Evolutionary conservation across 2,797 vertebrate species (phyloP).

Genomic region (Mycteria americana): DNA sequence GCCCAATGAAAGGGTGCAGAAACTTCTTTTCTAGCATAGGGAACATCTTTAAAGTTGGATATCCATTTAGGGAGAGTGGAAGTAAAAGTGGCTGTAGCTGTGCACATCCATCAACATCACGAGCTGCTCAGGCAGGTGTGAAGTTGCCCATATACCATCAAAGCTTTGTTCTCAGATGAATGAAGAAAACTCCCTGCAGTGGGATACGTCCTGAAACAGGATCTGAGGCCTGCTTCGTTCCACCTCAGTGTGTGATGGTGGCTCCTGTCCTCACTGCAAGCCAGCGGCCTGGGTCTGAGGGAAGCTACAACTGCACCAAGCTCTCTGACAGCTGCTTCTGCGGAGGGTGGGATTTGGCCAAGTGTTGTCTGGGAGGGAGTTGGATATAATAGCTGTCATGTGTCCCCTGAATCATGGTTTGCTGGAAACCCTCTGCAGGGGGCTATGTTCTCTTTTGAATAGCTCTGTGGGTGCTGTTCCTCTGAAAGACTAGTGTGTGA

Average conservation of each 20-base stretch:
- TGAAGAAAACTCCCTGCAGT: neutral
- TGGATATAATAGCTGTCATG: neutral
- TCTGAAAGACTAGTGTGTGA: fast-evolving
- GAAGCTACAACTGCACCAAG: neutral
- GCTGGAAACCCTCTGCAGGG: neutral
- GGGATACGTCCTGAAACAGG: neutral
- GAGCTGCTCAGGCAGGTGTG: neutral
- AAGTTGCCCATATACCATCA: neutral
- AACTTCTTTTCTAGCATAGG: neutral
- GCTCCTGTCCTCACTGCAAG: neutral
- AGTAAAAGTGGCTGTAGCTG: neutral
- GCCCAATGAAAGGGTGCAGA: neutral
- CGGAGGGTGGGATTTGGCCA: neutral
- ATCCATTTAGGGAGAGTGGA: neutral
- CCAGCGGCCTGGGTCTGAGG: neutral
- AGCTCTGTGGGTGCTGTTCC: neutral
- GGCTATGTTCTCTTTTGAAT: neutral
- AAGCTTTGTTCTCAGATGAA: neutral
- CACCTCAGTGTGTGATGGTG: neutral
- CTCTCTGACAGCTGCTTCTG: neutral
- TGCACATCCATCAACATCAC: neutral
- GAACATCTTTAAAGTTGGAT: neutral
- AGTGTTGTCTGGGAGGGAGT: neutral
- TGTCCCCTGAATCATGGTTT: neutral
- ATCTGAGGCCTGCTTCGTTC: neutral